phyloP scores from a whole-genome alignment of 2,888 invertebrate genomes.

The Neoascia interrupta region DNA sequence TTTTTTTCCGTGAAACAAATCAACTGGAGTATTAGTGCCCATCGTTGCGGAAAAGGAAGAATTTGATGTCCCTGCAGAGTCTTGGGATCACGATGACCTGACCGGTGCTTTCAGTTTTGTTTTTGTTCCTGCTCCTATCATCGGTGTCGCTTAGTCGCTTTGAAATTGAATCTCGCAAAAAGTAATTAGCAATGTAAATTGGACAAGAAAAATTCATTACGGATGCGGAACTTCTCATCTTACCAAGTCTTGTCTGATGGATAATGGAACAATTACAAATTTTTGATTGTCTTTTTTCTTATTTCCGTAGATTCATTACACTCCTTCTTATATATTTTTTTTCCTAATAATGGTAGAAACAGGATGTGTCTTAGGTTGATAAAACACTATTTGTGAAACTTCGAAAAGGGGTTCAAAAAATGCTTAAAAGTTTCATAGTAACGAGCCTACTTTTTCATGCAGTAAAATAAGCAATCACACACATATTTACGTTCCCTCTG shows the following conservation, averaged over 20 bases:
- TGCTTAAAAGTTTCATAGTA: too few relatives aligned
- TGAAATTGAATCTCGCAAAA: conserved; percentile 63
- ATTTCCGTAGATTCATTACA: too few relatives aligned
- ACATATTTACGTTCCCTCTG: not conserved
- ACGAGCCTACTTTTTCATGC: not conserved
- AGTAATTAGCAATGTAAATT: conserved; percentile 65
- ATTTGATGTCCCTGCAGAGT: not conserved
- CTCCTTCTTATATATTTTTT: too few relatives aligned
- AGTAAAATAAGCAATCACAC: not conserved
- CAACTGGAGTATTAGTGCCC: conserved; percentile 19
- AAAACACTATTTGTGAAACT: too few relatives aligned
- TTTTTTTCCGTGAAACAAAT: conserved; percentile 20
- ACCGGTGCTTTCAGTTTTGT: conserved; percentile 1
- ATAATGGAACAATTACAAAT: conserved; percentile 37
- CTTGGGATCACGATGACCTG: too few relatives aligned
- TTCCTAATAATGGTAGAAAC: too few relatives aligned
- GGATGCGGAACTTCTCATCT: conserved; percentile 6
- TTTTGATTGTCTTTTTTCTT: conserved; percentile 12
- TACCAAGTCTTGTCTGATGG: not conserved
- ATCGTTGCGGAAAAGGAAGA: not conserved
- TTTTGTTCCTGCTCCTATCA: not conserved
- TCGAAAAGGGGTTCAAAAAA: too few relatives aligned
- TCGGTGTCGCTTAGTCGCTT: conserved; percentile 4
- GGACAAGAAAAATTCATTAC: conserved; percentile 56
- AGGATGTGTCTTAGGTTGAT: not conserved